phyloP scores from a whole-genome alignment of 2,888 invertebrate genomes.

The Seira musarum region DNA sequence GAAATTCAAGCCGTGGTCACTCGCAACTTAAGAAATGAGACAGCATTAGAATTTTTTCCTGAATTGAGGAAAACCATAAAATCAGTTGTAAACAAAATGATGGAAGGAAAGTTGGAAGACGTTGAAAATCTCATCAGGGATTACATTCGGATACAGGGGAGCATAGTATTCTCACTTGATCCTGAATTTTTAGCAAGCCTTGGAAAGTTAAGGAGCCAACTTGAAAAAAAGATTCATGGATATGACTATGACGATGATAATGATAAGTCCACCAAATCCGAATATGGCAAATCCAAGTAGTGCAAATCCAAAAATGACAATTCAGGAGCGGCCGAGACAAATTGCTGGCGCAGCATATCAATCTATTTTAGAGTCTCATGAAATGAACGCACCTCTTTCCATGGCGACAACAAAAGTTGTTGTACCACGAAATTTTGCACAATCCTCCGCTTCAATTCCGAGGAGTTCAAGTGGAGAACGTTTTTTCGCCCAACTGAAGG shows the following conservation, averaged over 20 bases:
- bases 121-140: conserved; percentile 32
- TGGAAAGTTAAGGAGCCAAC: neutral
- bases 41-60: neutral
- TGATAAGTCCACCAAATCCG: neutral
- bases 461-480: no score
- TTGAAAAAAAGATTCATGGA: conserved; percentile 26
- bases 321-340: neutral
- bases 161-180: conserved; percentile 34
- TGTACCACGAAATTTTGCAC: no score
- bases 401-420: neutral
- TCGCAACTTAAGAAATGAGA: conserved; percentile 9
- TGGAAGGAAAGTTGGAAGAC: conserved; percentile 12
- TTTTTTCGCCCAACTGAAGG: conserved; percentile 10
- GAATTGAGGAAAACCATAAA: conserved; percentile 21
- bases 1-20: conserved; percentile 22
- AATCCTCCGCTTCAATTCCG: no score
- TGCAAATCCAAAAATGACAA: neutral
- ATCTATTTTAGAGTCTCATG: neutral
- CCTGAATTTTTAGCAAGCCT: neutral
- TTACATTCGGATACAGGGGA: conserved; percentile 39
- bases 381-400: neutral
- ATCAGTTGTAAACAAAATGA: conserved; percentile 17
- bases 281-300: neutral
- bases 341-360: neutral
- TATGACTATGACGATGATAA: no score